Conservation (phyloP, 2,888 invertebrate species). For the Phengaris arion region DNA sequence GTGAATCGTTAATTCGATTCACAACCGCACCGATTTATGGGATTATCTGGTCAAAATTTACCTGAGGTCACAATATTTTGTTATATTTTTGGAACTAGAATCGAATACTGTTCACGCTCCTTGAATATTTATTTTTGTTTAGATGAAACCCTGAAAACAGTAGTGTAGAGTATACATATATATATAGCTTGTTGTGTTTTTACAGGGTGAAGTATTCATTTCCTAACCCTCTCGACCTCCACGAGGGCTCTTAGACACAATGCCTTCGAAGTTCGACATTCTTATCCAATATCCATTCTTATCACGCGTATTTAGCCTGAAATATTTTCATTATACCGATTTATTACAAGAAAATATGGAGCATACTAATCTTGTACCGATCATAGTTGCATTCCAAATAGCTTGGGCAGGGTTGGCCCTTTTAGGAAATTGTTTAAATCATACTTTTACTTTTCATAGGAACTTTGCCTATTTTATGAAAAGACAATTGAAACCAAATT, state of each 20-base stretch:
- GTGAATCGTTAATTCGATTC: too few relatives aligned
- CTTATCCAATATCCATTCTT: neutral
- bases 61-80: too few relatives aligned
- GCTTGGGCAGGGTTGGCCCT: neutral
- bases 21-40: too few relatives aligned
- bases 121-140: too few relatives aligned
- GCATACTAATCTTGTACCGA: neutral
- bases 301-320: neutral
- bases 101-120: too few relatives aligned
- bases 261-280: neutral
- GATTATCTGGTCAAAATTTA: too few relatives aligned
- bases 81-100: too few relatives aligned
- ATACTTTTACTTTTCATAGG: too few relatives aligned
- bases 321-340: slow-evolving; percentile 2
- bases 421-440: neutral
- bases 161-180: too few relatives aligned
- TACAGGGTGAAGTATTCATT: neutral
- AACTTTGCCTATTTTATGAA: too few relatives aligned
- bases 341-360: neutral
- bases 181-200: slow-evolving; percentile 2
- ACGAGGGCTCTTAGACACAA: neutral
- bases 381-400: slow-evolving; percentile 12
- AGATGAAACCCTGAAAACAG: too few relatives aligned
- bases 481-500: too few relatives aligned
- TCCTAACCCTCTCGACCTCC: slow-evolving; percentile 5